phyloP scores from a whole-genome alignment of 2,113 vertebrate species.

The Eurypyga helias region DNA sequence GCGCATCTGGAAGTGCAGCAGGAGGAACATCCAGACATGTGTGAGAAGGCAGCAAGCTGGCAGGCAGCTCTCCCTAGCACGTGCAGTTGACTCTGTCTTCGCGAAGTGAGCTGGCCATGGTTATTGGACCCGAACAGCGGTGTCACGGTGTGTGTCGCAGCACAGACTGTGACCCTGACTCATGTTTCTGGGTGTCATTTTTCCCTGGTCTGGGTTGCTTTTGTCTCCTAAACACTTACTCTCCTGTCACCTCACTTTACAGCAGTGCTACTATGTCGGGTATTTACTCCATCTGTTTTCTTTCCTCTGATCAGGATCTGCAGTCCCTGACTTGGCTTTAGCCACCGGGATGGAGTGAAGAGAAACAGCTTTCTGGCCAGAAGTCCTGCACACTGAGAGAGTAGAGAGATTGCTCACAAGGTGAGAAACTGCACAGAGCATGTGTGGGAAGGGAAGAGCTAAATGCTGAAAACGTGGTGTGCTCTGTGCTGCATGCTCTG shows the following conservation, averaged over 20 bases:
- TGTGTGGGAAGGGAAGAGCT: not conserved
- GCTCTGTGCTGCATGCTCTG: not conserved
- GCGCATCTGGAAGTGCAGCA: not conserved
- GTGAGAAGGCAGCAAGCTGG: not conserved
- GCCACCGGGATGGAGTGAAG: not conserved
- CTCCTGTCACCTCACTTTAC: not conserved
- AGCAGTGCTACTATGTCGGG: not conserved
- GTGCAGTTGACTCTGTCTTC: not conserved
- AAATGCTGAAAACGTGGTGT: not conserved
- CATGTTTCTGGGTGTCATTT: not conserved
- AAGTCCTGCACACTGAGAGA: not conserved
- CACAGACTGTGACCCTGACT: not conserved
- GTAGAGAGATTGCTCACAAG: not conserved
- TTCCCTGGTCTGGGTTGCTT: not conserved
- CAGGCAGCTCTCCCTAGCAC: not conserved
- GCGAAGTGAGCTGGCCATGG: not conserved
- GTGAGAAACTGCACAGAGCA: not conserved
- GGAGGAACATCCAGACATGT: not conserved
- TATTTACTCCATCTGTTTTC: conserved; percentile 7
- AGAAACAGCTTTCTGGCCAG: not conserved
- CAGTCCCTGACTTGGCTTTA: not conserved
- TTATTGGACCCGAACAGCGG: not conserved
- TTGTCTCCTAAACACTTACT: not conserved
- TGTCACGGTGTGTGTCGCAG: not conserved
- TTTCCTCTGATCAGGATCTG: not conserved